Percentiles rank a stretch among this genome's conserved stretches.
phyloP scores from a whole-genome alignment of 2,888 invertebrate species.

The Drosophila bunnanda region DNA sequence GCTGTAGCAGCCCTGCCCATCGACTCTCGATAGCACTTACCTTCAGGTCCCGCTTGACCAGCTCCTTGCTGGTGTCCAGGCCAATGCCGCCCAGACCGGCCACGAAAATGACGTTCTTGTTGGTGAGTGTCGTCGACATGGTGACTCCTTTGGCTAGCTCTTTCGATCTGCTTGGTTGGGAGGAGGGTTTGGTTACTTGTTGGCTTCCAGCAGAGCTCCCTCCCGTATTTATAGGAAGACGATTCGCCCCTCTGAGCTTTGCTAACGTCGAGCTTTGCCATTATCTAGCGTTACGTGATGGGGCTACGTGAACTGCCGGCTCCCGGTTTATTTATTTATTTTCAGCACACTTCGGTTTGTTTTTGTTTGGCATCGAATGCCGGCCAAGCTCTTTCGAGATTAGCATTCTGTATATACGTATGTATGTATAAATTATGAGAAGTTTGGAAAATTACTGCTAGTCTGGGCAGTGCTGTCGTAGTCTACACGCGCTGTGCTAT shows the following conservation, averaged over 20 bases:
- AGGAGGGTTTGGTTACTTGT: slow-evolving; percentile 35
- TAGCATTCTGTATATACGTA: slow-evolving; percentile 17
- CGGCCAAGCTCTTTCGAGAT: slow-evolving; percentile 28
- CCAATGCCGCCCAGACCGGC: slow-evolving; percentile 81
- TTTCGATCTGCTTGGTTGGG: slow-evolving; percentile 41
- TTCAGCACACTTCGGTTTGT: slow-evolving; percentile 31
- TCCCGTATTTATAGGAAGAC: slow-evolving; percentile 61
- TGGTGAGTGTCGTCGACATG: slow-evolving; percentile 62
- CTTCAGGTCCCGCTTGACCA: slow-evolving; percentile 61
- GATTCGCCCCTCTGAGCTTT: slow-evolving; percentile 6
- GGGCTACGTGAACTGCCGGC: background rate
- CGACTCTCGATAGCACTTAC: slow-evolving; percentile 25
- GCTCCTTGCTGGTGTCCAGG: slow-evolving; percentile 72
- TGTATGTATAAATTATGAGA: slow-evolving; percentile 28
- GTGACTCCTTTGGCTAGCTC: slow-evolving; percentile 14
- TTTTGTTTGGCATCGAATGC: slow-evolving; percentile 32
- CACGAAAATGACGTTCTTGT: slow-evolving; percentile 77
- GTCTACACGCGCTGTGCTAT: slow-evolving; percentile 37
- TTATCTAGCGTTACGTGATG: slow-evolving; percentile 34
- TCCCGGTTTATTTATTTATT: slow-evolving; percentile 26
- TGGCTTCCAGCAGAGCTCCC: slow-evolving; percentile 7
- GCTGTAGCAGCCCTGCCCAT: background rate
- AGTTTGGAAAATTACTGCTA: slow-evolving; percentile 43
- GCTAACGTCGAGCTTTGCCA: slow-evolving; percentile 29
- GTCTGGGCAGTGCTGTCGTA: slow-evolving; percentile 11